A percentile compares a stretch with the other conserved stretches of the same genome.
phyloP scores from a whole-genome alignment of 2,888 invertebrate genomes.

The Mayetiola destructor region DNA sequence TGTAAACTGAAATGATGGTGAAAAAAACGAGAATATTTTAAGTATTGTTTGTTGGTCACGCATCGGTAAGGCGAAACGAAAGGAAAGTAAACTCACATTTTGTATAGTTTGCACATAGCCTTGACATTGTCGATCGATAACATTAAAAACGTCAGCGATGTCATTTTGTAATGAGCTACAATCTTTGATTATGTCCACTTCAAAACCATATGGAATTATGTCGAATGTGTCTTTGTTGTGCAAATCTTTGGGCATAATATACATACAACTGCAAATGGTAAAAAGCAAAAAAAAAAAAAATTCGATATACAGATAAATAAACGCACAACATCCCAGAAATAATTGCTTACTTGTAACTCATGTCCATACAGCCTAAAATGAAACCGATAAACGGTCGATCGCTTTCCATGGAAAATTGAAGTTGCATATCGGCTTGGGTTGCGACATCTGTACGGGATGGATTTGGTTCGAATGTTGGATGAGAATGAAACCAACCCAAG shows the following conservation, averaged over 20 bases:
- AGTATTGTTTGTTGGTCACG: too few species aligned
- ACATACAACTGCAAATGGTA: constrained; percentile 19
- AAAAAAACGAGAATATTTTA: neutral
- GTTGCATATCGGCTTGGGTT: constrained; percentile 47
- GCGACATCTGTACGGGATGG: constrained; percentile 55
- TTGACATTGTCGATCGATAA: constrained; percentile 16
- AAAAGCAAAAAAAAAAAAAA: constrained; percentile 11
- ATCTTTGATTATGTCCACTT: constrained; percentile 21
- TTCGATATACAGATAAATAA: neutral
- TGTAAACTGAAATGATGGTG: constrained; percentile 15
- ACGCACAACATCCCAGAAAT: neutral
- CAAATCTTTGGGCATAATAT: constrained; percentile 19
- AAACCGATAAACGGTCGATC: constrained; percentile 21
- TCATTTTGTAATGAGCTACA: constrained; percentile 19
- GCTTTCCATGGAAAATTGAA: constrained; percentile 22
- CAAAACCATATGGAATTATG: constrained; percentile 20
- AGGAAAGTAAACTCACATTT: constrained; percentile 17
- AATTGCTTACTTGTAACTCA: constrained; percentile 20
- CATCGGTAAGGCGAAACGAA: neutral
- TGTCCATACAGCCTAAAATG: constrained; percentile 21
- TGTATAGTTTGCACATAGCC: constrained; percentile 16
- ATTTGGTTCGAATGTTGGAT: constrained; percentile 53
- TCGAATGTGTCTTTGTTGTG: constrained; percentile 14
- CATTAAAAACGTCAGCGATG: constrained; percentile 19
- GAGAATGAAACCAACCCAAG: constrained; percentile 67